phyloP scores from a whole-genome alignment of 2,888 invertebrate species.

The Mermis nigrescens region DNA sequence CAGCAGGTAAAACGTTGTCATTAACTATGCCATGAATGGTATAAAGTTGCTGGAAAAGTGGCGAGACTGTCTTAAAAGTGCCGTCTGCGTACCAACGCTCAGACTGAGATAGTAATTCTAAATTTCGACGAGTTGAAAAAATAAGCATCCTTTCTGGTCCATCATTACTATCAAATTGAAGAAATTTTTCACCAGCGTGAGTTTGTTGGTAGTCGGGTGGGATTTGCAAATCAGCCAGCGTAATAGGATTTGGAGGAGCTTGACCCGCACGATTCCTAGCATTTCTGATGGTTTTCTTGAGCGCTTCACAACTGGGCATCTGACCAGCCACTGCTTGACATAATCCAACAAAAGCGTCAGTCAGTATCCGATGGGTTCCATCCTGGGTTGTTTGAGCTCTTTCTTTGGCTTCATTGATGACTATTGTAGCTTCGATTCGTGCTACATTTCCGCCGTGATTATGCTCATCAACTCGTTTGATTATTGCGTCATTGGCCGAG shows the following conservation, averaged over 20 bases:
- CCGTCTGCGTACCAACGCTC: constrained; percentile 1
- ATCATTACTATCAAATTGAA: neutral
- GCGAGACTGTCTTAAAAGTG: neutral
- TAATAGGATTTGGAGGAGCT: neutral
- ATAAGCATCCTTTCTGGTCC: neutral
- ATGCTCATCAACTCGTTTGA: neutral
- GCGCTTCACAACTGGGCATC: neutral
- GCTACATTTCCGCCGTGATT: neutral
- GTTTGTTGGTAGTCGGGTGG: neutral
- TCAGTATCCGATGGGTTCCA: neutral
- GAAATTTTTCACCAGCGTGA: neutral
- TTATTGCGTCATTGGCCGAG: neutral
- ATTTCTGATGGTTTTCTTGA: neutral
- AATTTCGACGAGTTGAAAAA: neutral
- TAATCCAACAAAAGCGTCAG: too few species aligned
- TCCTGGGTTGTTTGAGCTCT: neutral
- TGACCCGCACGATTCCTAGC: neutral
- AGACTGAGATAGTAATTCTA: neutral
- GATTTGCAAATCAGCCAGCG: neutral
- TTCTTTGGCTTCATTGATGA: neutral
- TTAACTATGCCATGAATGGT: neutral
- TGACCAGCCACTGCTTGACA: neutral
- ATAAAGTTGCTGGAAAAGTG: neutral
- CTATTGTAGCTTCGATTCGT: neutral
- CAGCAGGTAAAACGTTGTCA: neutral